These are phyloP conservation scores for Chironomus tepperi DNA, from an alignment of 1,140 invertebrate species.

Conservation along the genomic window DNA sequence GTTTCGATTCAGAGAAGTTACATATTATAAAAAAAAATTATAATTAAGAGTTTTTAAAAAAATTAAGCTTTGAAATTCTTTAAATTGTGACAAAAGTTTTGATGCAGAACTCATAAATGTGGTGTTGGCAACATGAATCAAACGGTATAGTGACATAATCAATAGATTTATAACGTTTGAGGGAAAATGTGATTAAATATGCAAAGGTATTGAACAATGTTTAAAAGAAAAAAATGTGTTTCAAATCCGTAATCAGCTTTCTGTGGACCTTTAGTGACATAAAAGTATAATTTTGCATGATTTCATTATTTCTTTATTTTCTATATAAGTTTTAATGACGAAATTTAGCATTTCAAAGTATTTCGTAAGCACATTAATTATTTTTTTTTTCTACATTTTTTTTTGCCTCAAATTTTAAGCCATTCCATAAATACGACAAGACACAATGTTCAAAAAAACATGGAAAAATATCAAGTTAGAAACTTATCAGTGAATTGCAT, in stretches of 20 bases:
- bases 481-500: not conserved
- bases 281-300: not conserved
- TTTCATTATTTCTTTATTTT: not conserved
- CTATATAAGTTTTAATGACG: not conserved
- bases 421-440: not conserved
- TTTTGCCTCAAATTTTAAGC: not conserved
- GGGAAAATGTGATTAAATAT: constrained; percentile 19
- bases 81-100: not conserved
- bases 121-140: not conserved
- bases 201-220: constrained; percentile 17
- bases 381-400: not conserved
- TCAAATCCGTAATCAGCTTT: not conserved
- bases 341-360: not conserved
- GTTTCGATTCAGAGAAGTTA: constrained; percentile 21
- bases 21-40: constrained; percentile 5
- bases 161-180: constrained; percentile 16
- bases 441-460: not conserved
- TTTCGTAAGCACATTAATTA: not conserved
- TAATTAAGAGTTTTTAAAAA: constrained; percentile 16
- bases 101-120: constrained; percentile 13
- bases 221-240: not conserved
- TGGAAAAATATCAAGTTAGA: not conserved
- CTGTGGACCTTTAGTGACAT: not conserved
- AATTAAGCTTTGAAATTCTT: not conserved
- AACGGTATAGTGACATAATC: constrained; percentile 21